Evolutionary conservation across 2,888 invertebrate species (phyloP).

Genomic region (Stegophylla sp.): DNA sequence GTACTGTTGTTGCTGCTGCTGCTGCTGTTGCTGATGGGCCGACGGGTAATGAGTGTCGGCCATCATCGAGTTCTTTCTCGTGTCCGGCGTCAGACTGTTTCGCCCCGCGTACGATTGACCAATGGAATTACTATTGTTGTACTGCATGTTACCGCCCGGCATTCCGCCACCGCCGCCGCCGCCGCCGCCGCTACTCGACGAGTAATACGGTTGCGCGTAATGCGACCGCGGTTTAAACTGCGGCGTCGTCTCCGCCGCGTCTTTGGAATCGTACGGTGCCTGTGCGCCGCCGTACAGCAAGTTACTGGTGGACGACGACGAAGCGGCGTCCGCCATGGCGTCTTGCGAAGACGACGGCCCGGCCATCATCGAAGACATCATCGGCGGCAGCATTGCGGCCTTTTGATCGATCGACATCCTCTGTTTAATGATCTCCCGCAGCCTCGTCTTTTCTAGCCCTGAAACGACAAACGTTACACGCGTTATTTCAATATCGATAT

Average conservation of each 20-base stretch:
- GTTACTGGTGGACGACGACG: constrained; percentile 3
- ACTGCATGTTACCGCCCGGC: constrained; percentile 61
- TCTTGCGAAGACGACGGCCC: not conserved
- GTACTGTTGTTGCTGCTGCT: constrained; percentile 65
- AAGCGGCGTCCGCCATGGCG: not conserved
- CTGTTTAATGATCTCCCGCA: constrained; percentile 59
- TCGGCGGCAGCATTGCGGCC: constrained; percentile 11
- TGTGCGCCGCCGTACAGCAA: not conserved
- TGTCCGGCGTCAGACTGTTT: constrained; percentile 61
- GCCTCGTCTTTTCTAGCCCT: constrained; percentile 60
- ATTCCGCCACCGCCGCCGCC: constrained; percentile 66
- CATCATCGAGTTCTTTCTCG: constrained; percentile 11
- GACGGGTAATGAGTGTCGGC: constrained; percentile 66
- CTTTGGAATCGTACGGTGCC: constrained; percentile 15
- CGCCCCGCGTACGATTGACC: not conserved
- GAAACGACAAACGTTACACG: not conserved
- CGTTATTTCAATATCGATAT: too few species aligned
- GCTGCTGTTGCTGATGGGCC: constrained; percentile 68
- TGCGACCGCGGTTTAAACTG: constrained; percentile 45
- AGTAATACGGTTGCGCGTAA: constrained; percentile 54
- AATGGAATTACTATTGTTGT: too few species aligned
- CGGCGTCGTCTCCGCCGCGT: constrained; percentile 20
- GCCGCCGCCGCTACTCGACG: constrained; percentile 60
- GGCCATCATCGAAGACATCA: not conserved
- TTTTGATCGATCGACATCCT: constrained; percentile 57